Evolutionary conservation across 2,113 vertebrate species (phyloP).

Genomic region (Pollachius pollachius): DNA sequence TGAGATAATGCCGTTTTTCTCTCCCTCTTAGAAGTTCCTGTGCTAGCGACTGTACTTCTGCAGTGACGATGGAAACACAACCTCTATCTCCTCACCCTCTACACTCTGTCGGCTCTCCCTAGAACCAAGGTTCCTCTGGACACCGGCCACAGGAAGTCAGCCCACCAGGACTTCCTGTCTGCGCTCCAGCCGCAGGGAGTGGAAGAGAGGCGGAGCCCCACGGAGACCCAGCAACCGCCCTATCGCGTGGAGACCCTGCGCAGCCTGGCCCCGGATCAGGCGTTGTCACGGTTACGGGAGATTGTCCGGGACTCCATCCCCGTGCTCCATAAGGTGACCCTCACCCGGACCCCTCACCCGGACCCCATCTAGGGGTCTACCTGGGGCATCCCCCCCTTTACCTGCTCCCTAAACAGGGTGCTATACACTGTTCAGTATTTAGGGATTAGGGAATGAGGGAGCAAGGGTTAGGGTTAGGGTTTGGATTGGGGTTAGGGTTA

Average conservation of each 20-base stretch:
- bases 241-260: slow-evolving; percentile 47
- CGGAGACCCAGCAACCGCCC: slow-evolving; percentile 22
- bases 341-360: background rate
- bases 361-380: background rate
- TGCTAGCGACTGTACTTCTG: too few species aligned
- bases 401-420: too few species aligned
- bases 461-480: too few species aligned
- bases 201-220: background rate
- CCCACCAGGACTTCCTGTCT: slow-evolving; percentile 71
- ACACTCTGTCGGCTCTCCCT: background rate
- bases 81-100: background rate
- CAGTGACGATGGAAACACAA: too few species aligned
- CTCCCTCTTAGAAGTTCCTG: too few species aligned
- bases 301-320: slow-evolving; percentile 37
- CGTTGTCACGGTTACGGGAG: slow-evolving; percentile 54
- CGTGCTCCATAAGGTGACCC: slow-evolving; percentile 58
- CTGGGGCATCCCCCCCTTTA: background rate
- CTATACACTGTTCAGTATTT: too few species aligned
- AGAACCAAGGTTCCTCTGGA: slow-evolving; percentile 20
- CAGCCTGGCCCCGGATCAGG: slow-evolving; percentile 39
- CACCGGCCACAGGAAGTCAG: slow-evolving; percentile 54
- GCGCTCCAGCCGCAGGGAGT: slow-evolving; percentile 31
- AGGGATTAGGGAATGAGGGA: too few species aligned
- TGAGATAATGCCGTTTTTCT: too few species aligned
- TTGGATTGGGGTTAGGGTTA: too few species aligned